Percentiles rank a stretch among this genome's conserved stretches.
These are phyloP conservation scores for Porphyrio hochstetteri DNA, from an alignment of 2,113 vertebrate genomes.

Conservation along the genomic window DNA sequence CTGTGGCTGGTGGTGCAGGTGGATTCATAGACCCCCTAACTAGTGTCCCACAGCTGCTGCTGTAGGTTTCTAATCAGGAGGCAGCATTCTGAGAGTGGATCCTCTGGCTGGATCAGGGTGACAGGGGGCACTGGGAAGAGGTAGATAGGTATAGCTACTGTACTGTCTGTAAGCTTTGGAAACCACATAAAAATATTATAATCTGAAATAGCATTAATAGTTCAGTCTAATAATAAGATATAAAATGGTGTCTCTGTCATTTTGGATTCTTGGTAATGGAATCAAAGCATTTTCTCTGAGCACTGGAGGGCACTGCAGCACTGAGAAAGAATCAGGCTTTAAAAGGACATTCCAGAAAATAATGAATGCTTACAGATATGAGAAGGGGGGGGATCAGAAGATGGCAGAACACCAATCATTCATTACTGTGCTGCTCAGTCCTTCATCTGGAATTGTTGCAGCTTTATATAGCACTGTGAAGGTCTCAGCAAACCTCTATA, in stretches of 20 bases:
- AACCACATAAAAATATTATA: neutral
- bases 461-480: neutral
- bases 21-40: neutral
- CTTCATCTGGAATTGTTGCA: neutral
- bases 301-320: constrained; percentile 73
- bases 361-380: neutral
- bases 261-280: neutral
- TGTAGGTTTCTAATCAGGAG: neutral
- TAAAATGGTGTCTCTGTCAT: constrained; percentile 69
- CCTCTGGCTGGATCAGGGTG: neutral
- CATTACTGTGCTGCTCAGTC: neutral
- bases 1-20: neutral
- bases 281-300: neutral
- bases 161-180: neutral
- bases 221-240: neutral
- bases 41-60: neutral
- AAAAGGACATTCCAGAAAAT: neutral
- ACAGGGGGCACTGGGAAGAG: neutral
- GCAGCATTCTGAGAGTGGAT: neutral
- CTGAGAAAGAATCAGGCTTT: neutral
- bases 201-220: neutral
- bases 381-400: neutral
- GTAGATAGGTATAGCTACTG: neutral
- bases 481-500: neutral
- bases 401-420: neutral